Percentiles rank a stretch among this genome's conserved stretches.
Evolutionary conservation across 1,140 invertebrate genomes (phyloP).

Genomic region (Ostrea denselamellosa): DNA sequence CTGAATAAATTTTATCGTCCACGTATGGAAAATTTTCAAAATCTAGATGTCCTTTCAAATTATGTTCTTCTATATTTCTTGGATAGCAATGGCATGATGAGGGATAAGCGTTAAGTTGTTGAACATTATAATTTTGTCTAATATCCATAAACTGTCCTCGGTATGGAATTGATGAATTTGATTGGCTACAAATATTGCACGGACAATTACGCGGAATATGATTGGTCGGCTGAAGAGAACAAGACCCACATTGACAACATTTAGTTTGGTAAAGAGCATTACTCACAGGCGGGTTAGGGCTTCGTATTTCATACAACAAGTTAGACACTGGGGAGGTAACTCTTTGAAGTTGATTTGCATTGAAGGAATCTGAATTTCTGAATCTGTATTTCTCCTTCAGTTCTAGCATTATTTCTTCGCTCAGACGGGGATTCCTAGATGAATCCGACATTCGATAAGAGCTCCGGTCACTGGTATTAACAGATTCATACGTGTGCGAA

Average conservation of each 20-base stretch:
- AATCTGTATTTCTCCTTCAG: background rate
- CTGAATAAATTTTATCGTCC: background rate
- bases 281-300: background rate
- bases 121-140: background rate
- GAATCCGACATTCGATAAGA: constrained; percentile 45
- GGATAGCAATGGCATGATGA: background rate
- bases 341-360: background rate
- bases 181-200: constrained; percentile 33
- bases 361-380: background rate
- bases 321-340: background rate
- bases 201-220: constrained; percentile 26
- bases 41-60: background rate
- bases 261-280: constrained; percentile 1
- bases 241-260: background rate
- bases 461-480: constrained; percentile 40
- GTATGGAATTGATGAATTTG: constrained; percentile 20
- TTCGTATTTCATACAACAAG: background rate
- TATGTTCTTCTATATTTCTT: background rate
- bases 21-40: constrained; percentile 11
- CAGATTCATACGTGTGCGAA: constrained; percentile 46
- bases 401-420: constrained; percentile 4
- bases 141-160: background rate
- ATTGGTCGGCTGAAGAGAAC: background rate
- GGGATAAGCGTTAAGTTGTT: background rate
- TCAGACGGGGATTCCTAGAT: background rate